Base-by-base conservation (phyloP, 2,113 vertebrate species). In the Equus quagga region DNA sequence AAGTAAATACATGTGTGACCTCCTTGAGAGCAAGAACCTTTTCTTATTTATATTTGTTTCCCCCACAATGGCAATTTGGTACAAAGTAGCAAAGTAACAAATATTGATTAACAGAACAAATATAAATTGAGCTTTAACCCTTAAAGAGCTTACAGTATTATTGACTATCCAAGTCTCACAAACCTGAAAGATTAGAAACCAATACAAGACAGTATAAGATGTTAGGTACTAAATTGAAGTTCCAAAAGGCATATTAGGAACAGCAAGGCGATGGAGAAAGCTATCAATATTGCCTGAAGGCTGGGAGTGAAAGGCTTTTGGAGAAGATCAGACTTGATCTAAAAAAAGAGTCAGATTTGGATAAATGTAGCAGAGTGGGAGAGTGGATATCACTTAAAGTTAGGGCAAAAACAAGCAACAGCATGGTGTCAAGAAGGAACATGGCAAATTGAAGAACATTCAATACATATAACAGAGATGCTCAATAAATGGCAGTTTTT, bases 91-190 rank as follows among this genome's bases (percentile, higher is more conserved):
- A 41, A 41, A 41, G 36, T 41, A 76, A 70, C 23, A 94, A 96
- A 96, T 96, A 96, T 54, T 94, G 87, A 94, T 69, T 76, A 97
- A 94, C 44, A 89, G 64, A 95, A 89, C 44, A 92, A 82, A 79
- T 94, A 36, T 64, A 90, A 78, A 83, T 76, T 75, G 76, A 82
- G 31, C 11, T 84, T 75, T 87, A 79, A 79, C 64, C 65, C 9
- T 76, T 83, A 87, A 62, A 73, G 41, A 79, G 13, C 28, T 95
- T 56, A 60, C 23, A 49, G 3, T 91, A 85, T 51, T 81, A 51
- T 23, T 69, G 51, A 94, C 31, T 67, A 69, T 24, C 26, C 28
- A 78, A 73, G 33, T 91, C 90, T 94, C 10, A 67, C 17, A 86
- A 75, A 81, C 54, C 46, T 78, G 5, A 64, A 78, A 70, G 21